phyloP scores from a whole-genome alignment of 2,888 invertebrate species.

The Thalpophila matura region DNA sequence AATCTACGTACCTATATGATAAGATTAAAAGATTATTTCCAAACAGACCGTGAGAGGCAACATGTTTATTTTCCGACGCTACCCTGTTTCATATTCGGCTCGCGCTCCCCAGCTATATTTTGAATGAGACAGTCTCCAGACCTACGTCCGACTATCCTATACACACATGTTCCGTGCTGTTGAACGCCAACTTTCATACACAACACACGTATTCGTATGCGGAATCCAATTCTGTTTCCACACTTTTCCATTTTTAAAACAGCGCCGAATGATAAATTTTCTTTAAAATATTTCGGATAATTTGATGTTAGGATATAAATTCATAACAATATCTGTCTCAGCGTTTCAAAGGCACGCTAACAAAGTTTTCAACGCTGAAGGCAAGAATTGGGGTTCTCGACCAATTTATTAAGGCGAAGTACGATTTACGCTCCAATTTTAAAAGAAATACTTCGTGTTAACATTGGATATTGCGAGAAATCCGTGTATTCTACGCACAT shows the following conservation, averaged over 20 bases:
- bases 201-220: slow-evolving; percentile 42
- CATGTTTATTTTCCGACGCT: slow-evolving; percentile 76
- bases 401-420: slow-evolving; percentile 60
- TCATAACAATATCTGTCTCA: slow-evolving; percentile 64
- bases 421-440: slow-evolving; percentile 58
- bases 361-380: slow-evolving; percentile 62
- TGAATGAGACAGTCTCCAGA: slow-evolving; percentile 84
- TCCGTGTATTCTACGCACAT: slow-evolving; percentile 55
- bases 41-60: slow-evolving; percentile 19
- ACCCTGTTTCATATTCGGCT: slow-evolving; percentile 82
- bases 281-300: slow-evolving; percentile 44
- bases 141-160: slow-evolving; percentile 75
- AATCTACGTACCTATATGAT: slow-evolving; percentile 23
- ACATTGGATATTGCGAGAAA: slow-evolving; percentile 44
- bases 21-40: slow-evolving; percentile 30
- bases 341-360: slow-evolving; percentile 58
- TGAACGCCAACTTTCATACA: slow-evolving; percentile 57
- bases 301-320: slow-evolving; percentile 56
- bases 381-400: slow-evolving; percentile 54
- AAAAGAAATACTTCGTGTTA: slow-evolving; percentile 61
- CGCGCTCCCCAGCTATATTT: slow-evolving; percentile 81
- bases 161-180: slow-evolving; percentile 71
- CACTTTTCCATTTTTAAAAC: slow-evolving; percentile 58
- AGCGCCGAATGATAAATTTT: slow-evolving; percentile 49
- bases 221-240: slow-evolving; percentile 42